A percentile compares a stretch with the other conserved stretches of the same genome.
These are phyloP conservation scores for Hypsibius dujardini DNA, from an alignment of 1,140 invertebrate genomes.

Conservation along the genomic window DNA sequence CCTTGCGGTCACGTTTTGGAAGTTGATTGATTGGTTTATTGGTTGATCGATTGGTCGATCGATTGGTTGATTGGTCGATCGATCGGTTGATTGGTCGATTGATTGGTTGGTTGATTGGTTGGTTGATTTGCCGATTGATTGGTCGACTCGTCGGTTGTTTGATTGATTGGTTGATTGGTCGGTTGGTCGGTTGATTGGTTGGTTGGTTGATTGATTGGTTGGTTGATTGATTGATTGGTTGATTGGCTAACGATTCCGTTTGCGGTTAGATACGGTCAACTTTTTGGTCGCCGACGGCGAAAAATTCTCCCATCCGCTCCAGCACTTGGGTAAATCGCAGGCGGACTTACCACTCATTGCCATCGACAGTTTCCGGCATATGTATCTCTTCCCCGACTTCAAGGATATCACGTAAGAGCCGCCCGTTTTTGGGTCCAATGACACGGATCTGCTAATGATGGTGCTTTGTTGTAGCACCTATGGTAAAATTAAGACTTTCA, in stretches of 20 bases:
- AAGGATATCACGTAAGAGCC: slow-evolving; percentile 30
- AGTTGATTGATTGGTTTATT: background rate
- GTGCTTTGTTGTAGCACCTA: slow-evolving; percentile 37
- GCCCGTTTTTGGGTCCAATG: slow-evolving; percentile 29
- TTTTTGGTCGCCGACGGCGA: slow-evolving; percentile 89
- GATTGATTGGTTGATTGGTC: too few species aligned
- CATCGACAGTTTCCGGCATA: slow-evolving; percentile 96
- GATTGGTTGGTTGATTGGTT: too few species aligned
- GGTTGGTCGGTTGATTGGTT: too few species aligned
- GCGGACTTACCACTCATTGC: slow-evolving; percentile 84
- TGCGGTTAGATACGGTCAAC: slow-evolving; percentile 64
- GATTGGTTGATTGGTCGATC: slow-evolving; percentile 45
- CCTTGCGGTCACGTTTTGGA: too few species aligned
- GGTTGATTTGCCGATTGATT: slow-evolving; percentile 16
- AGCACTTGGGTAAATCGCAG: slow-evolving; percentile 80
- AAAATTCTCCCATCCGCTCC: slow-evolving; percentile 89
- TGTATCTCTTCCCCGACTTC: slow-evolving; percentile 72
- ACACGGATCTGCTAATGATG: slow-evolving; percentile 44
- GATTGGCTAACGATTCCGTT: slow-evolving; percentile 21
- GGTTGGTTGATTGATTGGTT: slow-evolving; percentile 49
- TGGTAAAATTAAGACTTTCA: slow-evolving; percentile 65
- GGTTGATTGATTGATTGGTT: background rate
- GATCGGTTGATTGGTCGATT: slow-evolving; percentile 75
- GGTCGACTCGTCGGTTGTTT: slow-evolving; percentile 35
- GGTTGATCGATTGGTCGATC: slow-evolving; percentile 15